phyloP scores from a whole-genome alignment of 2,888 invertebrate species.

The Sarcophaga variegata region DNA sequence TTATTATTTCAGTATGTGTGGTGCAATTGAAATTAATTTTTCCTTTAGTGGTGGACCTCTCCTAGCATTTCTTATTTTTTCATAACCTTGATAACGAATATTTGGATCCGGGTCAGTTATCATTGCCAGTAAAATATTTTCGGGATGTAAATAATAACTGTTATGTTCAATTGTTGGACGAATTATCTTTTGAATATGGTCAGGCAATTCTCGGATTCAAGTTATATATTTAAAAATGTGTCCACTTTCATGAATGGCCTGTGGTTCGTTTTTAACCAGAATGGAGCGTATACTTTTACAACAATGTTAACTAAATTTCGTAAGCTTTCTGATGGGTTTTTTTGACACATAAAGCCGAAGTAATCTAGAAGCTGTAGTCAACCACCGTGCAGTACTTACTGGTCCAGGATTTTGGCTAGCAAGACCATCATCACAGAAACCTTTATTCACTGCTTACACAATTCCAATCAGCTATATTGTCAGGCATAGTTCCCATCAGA shows the following conservation, averaged over 20 bases:
- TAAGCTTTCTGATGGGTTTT: constrained; percentile 19
- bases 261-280: not conserved
- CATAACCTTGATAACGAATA: constrained; percentile 12
- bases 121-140: constrained; percentile 12
- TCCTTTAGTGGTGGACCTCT: not conserved
- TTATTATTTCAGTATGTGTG: too few relatives aligned
- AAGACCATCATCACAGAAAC: constrained; percentile 41
- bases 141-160: constrained; percentile 16
- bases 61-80: not conserved
- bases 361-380: constrained; percentile 28
- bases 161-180: constrained; percentile 31
- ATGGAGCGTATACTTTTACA: not conserved
- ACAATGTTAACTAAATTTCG: constrained; percentile 38
- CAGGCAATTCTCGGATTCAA: constrained; percentile 3
- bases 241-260: constrained; percentile 32
- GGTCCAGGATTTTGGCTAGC: constrained; percentile 42
- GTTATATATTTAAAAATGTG: constrained; percentile 36
- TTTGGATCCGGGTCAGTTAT: not conserved
- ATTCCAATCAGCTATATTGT: constrained; percentile 30
- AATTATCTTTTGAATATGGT: not conserved
- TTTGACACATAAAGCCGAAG: constrained; percentile 24
- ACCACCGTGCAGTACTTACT: constrained; percentile 39
- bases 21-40: too few relatives aligned
- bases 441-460: not conserved
- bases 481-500: constrained; percentile 45